Base-by-base conservation (phyloP, 2,797 vertebrate genomes). In the Micrastur ruficollis region DNA sequence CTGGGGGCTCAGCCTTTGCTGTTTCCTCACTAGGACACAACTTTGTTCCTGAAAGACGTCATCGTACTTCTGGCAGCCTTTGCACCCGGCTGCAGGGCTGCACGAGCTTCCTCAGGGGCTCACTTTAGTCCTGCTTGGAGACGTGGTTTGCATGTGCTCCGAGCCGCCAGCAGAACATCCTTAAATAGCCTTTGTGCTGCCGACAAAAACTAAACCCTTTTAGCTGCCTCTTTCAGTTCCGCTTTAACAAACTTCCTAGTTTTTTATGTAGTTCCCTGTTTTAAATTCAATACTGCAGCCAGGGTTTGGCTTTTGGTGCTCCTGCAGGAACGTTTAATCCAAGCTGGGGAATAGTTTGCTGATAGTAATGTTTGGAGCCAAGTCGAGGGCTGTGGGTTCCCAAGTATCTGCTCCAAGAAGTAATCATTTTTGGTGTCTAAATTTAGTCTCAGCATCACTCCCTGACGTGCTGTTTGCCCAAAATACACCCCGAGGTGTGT, bases 161-260 rank as follows among this genome's bases (percentile, higher is more conserved):
- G 22, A 92, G 88, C 82, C 3, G 15, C 80, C 1, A 0, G 73
- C 73, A 75, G 38, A 59, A 58, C 93, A 90, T 83, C 93, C 92
- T 89, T 81, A 90, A 95, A 89, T 36, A 90, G 73, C 83, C 73
- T 84, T 92, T 96, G 95, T 95, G 83, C 89, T 90, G 74, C 86
- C 0, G 56, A 89, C 86, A 66, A 52, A 93, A 91, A 44, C 52
- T 5, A 50, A 84, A 52, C 86, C 66, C 76, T 89, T 73, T 59
- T 53, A 82, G 93, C 81, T 91, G 63, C 59, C 72, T 61, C 63
- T 91, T 78, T 84, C 56, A 84, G 93, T 97, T 96, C 95, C 8
- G 25, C 89, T 96, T 84, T 80, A 82, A 70, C 90, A 82, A 85
- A 90, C 95, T 94, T 95, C 93, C 89, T 62, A 3, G 15, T 27